Evolutionary conservation across 2,113 vertebrate species (phyloP), one percentile per base, ranked within the genome.

Genomic region (Aplodontia rufa): DNA sequence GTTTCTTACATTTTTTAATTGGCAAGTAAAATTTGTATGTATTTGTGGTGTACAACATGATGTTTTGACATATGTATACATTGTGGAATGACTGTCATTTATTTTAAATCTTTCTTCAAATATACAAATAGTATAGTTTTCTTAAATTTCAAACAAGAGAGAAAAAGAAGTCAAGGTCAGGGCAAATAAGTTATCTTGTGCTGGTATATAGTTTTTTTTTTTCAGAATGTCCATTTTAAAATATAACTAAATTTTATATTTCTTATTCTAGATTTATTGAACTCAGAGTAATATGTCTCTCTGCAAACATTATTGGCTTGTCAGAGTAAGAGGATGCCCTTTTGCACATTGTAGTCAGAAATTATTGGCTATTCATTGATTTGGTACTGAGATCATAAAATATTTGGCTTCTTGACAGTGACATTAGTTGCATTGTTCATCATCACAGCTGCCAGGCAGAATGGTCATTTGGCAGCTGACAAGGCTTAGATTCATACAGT

Each of bases 391-490:
- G 74, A 64, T 95, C 83, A 94, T 91, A 96, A 93, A 90, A 76
- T 82, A 86, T 76, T 96, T 94, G 94, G 85, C 53, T 96, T 95
- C 78, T 53, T 95, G 96, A 95, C 78, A 96, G 74, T 76, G 82
- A 26, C 72, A 91, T 91, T 90, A 89, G 81, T 81, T 20, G 22
- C 40, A 82, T 88, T 92, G 68, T 94, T 97, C 64, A 79, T 45
- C 37, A 62, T 8, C 28, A 88, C 91, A 97, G 94, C 89, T 96
- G 95, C 78, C 72, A 91, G 75, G 35, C 45, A 49, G 51, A 90
- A 66, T 20, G 32, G 74, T 87, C 45, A 30, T 28, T 86, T 92
- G 92, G 85, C 87, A 92, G 82, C 96, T 95, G 92, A 82, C 53
- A 60, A 60, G 74, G 79, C 60, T 93, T 87, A 90, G 24, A 68